Base-by-base conservation (phyloP, 2,113 vertebrate species). In the Eretmochelys imbricata region DNA sequence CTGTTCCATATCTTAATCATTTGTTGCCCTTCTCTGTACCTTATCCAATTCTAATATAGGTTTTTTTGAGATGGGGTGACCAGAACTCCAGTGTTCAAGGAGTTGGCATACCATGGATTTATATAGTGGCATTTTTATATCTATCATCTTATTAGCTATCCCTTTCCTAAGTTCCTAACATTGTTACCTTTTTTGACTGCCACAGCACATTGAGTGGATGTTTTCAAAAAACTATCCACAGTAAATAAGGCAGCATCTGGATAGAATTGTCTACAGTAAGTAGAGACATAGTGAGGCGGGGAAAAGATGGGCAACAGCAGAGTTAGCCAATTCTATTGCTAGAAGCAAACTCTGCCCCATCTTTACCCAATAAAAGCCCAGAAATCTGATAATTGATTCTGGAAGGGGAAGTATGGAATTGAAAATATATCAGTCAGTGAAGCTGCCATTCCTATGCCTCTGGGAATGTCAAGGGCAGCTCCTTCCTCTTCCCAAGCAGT, bases 401-500 rank as follows among this genome's bases (percentile, higher is more conserved):
- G 31, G 12, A 31, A 3, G 31, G 14, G 4, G 6, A 31, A 62
- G 14, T 13, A 65, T n/a, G 31, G 31, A n/a, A 65, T 3, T 35
- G 35, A 29, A 59, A 59, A 59, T 29, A 31, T 29, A 65, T 50
- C 10, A 76, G 27, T 54, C 48, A 25, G 5, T 13, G 93, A 92
- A 89, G 42, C 24, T 88, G 19, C 14, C 80, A 31, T 29, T 80
- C 80, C 12, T 38, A 55, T 10, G 46, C 54, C 51, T 62, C 62
- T n/a, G 7, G 16, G 10, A 84, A 87, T 7, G 8, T 85, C 50
- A 82, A 49, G n/a, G 31, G 75, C 42, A 91, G 24, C 5, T 86
- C 51, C 14, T 85, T 50, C 4, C 0, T 19, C 48, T 80, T 42
- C 24, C 55, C 72, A 31, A 0, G 5, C 3, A 89, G 24, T 0